These are phyloP conservation scores for Taeniopygia guttata DNA, from an alignment of 2,797 vertebrate genomes.

Conservation along the genomic window DNA sequence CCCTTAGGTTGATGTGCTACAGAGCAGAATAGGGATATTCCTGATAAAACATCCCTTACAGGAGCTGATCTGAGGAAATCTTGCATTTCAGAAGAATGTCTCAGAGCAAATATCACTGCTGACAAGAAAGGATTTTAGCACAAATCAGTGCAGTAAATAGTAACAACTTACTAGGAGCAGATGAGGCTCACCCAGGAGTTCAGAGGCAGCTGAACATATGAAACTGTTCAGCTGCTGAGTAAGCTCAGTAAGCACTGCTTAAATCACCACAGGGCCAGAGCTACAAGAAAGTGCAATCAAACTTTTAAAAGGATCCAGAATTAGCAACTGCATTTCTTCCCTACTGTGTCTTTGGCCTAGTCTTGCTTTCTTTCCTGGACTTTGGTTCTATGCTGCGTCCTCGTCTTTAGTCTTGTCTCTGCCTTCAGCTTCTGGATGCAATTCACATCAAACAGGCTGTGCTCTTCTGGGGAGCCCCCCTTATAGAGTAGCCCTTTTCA, in stretches of 20 bases:
- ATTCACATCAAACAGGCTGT: background rate
- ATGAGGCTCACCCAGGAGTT: background rate
- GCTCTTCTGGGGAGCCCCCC: background rate
- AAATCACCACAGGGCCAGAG: background rate
- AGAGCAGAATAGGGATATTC: background rate
- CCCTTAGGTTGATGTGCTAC: background rate
- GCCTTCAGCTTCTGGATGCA: background rate
- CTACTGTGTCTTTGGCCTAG: accelerated
- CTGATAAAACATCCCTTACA: background rate
- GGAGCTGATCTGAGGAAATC: background rate
- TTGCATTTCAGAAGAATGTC: background rate
- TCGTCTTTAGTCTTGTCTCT: background rate
- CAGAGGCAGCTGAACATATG: background rate
- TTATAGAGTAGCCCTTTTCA: background rate
- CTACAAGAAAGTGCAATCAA: background rate
- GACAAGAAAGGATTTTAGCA: background rate
- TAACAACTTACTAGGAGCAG: background rate
- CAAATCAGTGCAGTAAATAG: background rate
- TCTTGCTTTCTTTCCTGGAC: background rate
- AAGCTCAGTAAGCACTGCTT: background rate
- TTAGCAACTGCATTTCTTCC: background rate
- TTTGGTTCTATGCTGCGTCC: background rate
- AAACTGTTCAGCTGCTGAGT: background rate
- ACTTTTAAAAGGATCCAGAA: background rate
- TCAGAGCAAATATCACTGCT: background rate